phyloP scores from a whole-genome alignment of 2,113 vertebrate species.

The Gadus macrocephalus region DNA sequence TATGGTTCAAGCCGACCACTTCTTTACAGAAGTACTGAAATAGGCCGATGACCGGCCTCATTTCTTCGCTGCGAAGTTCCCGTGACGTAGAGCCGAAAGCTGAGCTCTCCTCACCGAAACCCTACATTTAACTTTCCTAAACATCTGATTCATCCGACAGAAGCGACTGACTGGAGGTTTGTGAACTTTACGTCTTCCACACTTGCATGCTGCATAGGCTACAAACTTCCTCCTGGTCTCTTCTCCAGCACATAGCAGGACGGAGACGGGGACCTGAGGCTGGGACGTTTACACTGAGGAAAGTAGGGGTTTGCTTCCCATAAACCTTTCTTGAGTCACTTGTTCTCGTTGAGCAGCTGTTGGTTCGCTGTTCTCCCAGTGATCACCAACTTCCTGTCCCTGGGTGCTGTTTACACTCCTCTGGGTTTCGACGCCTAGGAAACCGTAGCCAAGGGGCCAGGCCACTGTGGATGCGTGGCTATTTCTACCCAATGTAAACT shows the following conservation, averaged over 20 bases:
- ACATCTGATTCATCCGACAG: conserved; percentile 47
- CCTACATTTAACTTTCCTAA: conserved; percentile 40
- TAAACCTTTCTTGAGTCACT: not conserved
- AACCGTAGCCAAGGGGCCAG: conserved; percentile 51
- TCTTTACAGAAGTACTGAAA: conserved; percentile 20
- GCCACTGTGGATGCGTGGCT: conserved; percentile 49
- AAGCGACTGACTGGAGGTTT: conserved; percentile 26
- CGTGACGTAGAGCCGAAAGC: conserved; percentile 28
- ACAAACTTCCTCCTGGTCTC: conserved; percentile 14
- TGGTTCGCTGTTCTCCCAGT: conserved; percentile 53
- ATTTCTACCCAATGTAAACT: conserved; percentile 52
- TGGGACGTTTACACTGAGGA: conserved; percentile 13
- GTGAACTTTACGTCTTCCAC: conserved; percentile 41
- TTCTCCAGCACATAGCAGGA: conserved; percentile 39
- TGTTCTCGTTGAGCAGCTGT: conserved; percentile 45
- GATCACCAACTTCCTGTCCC: conserved; percentile 63
- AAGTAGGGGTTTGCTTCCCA: not conserved
- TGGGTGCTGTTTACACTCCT: conserved; percentile 62
- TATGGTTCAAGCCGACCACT: conserved; percentile 21
- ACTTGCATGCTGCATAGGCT: not conserved
- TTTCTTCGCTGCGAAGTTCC: conserved; percentile 36
- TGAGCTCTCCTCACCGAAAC: conserved; percentile 35
- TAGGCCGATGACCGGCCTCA: conserved; percentile 12
- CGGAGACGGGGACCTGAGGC: conserved; percentile 10
- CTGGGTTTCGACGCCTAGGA: conserved; percentile 48